Evolutionary conservation across 2,888 invertebrate species (phyloP), one percentile per base, ranked within the genome.

Genomic region (Cyaniris semiargus): DNA sequence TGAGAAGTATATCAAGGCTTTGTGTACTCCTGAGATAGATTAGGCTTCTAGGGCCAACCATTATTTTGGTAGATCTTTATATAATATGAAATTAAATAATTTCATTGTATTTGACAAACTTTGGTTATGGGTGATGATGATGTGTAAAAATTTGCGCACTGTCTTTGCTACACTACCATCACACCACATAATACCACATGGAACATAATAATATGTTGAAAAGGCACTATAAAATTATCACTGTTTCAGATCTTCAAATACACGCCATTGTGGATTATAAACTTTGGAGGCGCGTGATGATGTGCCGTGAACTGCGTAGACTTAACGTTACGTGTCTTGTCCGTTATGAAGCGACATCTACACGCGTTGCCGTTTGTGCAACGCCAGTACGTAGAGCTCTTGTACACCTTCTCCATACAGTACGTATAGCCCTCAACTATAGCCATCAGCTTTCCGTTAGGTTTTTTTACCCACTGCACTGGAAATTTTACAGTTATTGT

Each of bases 331-430:
- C 80, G 79, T 5, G 78, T 72, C 15, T 76, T 75, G 21, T 48
- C 79, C 70, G 80, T 78, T 5, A 82, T 81, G 79, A 85, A 81
- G 66, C 82, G 80, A 1, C 84, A 82, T 48, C 79, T 84, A 44
- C 84, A 85, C 1, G 76, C 78, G 1, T 80, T 82, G 81, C 83
- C 81, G 23, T 80, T 77, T 0, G 83, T 83, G 74, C 85, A 86
- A 0, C 81, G 76, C 86, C 86, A 86, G 10, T 53, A 53, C 34
- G 34, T 34, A 34, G 7, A 7, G 7, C 34, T 34, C 7, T 34
- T 34, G 34, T 34, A 34, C 34, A 13, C 48, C 48, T 7, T 10
- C 48, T 15, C 13, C 5, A 81, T 82, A 79, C 78, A 0, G 82
- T 83, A 84, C 3, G 83, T 81, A 44, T 81, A 84, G 1, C 81